A percentile compares a stretch with the other conserved stretches of the same genome.
phyloP scores from a whole-genome alignment of 2,797 vertebrate species.

The Pantherophis vulpinus region DNA sequence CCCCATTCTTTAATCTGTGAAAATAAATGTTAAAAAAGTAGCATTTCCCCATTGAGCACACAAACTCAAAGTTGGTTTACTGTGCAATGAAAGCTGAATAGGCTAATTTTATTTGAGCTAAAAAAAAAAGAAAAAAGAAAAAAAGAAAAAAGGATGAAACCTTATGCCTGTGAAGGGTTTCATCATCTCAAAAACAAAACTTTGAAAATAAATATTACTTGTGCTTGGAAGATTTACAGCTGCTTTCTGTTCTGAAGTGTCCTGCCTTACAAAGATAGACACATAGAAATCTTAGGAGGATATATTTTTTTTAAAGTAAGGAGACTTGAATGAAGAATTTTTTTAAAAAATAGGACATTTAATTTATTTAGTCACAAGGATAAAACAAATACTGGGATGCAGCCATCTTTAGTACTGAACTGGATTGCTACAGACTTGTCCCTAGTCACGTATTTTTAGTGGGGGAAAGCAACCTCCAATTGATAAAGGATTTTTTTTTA shows the following conservation, averaged over 20 bases:
- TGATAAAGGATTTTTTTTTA: neutral
- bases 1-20: slow-evolving; percentile 28
- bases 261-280: neutral
- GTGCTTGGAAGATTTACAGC: slow-evolving; percentile 8
- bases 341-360: neutral
- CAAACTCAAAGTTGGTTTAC: slow-evolving; percentile 16
- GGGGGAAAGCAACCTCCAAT: neutral
- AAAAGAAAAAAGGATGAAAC: neutral
- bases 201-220: slow-evolving; percentile 29
- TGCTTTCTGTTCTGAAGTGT: slow-evolving; percentile 15
- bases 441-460: neutral
- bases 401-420: neutral
- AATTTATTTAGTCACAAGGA: neutral
- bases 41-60: slow-evolving; percentile 34
- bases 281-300: neutral
- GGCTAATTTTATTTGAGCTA: slow-evolving; percentile 28
- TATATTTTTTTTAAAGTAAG: neutral
- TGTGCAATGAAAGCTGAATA: slow-evolving; percentile 19
- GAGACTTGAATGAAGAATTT: neutral
- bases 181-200: neutral
- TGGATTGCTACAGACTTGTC: neutral
- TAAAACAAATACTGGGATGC: neutral
- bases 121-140: neutral
- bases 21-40: slow-evolving; percentile 30
- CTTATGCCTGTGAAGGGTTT: slow-evolving; percentile 3